Conservation (phyloP, 1,140 invertebrate species). For the Nebria ingens region DNA sequence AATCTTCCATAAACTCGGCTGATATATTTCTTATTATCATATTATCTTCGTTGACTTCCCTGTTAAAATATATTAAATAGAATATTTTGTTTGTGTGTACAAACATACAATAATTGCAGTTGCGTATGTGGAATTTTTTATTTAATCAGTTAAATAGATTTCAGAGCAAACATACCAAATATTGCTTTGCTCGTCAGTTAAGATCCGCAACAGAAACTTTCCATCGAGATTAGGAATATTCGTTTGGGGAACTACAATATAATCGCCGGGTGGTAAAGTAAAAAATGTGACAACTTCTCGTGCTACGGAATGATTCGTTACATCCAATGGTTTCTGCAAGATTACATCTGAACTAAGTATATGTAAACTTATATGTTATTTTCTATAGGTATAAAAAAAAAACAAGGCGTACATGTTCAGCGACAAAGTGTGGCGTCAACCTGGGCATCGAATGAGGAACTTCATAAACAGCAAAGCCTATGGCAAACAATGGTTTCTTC, state of each 20-base stretch:
- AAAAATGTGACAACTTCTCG: slow-evolving; percentile 66
- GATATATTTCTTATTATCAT: slow-evolving; percentile 54
- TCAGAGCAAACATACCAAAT: slow-evolving; percentile 51
- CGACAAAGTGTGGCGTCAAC: slow-evolving; percentile 48
- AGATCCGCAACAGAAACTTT: slow-evolving; percentile 57
- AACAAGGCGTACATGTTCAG: slow-evolving; percentile 44
- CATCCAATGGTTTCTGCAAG: slow-evolving; percentile 52
- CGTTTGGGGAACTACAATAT: slow-evolving; percentile 68
- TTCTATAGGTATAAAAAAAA: slow-evolving; percentile 10
- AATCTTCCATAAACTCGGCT: slow-evolving; percentile 47
- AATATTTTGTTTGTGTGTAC: too few relatives aligned
- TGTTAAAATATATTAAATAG: too few relatives aligned
- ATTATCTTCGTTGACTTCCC: slow-evolving; percentile 71
- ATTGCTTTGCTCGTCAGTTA: slow-evolving; percentile 62
- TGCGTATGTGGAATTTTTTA: slow-evolving; percentile 10
- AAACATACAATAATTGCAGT: slow-evolving; percentile 10
- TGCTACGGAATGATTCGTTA: slow-evolving; percentile 54
- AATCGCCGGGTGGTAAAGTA: slow-evolving; percentile 62
- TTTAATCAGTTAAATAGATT: slow-evolving; percentile 11
- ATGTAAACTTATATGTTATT: slow-evolving; percentile 4
- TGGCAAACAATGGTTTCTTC: slow-evolving; percentile 42
- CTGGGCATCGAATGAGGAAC: slow-evolving; percentile 49
- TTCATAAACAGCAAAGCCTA: slow-evolving; percentile 63
- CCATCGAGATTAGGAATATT: slow-evolving; percentile 55
- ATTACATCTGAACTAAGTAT: too few relatives aligned